A percentile compares a stretch with the other conserved stretches of the same genome.
Evolutionary conservation across 2,888 invertebrate species (phyloP).

Genomic region (Atherix ibis): DNA sequence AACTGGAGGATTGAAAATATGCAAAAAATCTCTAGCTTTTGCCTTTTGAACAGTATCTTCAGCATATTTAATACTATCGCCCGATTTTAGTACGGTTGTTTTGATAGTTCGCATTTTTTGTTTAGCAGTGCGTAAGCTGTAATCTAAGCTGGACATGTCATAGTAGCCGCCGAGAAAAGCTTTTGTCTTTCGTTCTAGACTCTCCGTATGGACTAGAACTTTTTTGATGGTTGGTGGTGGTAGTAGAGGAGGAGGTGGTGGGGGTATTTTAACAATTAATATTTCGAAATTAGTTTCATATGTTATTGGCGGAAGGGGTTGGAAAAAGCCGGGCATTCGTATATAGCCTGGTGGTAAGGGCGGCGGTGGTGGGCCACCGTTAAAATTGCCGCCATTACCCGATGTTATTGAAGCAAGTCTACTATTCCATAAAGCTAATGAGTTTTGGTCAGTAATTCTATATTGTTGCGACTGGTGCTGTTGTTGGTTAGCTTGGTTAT

Average conservation of each 20-base stretch:
- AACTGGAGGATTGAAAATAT: conserved; percentile 31
- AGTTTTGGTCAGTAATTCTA: conserved; percentile 23
- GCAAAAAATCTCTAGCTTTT: conserved; percentile 30
- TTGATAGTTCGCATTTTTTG: conserved; percentile 32
- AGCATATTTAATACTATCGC: conserved; percentile 29
- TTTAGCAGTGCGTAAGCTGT: conserved; percentile 28
- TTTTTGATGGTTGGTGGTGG: conserved; percentile 26
- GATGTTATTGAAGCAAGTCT: conserved; percentile 17
- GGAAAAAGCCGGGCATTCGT: conserved; percentile 32
- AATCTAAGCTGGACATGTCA: conserved; percentile 24
- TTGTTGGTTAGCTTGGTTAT: conserved; percentile 6
- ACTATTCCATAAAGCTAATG: conserved; percentile 26
- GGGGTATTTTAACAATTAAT: conserved; percentile 26
- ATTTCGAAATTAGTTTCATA: conserved; percentile 33
- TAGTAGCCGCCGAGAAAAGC: conserved; percentile 29
- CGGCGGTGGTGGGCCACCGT: conserved; percentile 16
- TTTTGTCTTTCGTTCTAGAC: conserved; percentile 29
- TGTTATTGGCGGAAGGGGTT: conserved; percentile 29
- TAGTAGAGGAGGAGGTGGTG: conserved; percentile 26
- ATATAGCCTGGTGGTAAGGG: conserved; percentile 24
- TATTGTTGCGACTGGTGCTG: conserved; percentile 8
- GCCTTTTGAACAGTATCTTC: conserved; percentile 33
- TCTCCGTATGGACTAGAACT: conserved; percentile 28
- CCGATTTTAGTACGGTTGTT: conserved; percentile 28
- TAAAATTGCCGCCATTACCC: conserved; percentile 11